Conservation (phyloP, 1,140 invertebrate species). For the Dryas iulia region DNA sequence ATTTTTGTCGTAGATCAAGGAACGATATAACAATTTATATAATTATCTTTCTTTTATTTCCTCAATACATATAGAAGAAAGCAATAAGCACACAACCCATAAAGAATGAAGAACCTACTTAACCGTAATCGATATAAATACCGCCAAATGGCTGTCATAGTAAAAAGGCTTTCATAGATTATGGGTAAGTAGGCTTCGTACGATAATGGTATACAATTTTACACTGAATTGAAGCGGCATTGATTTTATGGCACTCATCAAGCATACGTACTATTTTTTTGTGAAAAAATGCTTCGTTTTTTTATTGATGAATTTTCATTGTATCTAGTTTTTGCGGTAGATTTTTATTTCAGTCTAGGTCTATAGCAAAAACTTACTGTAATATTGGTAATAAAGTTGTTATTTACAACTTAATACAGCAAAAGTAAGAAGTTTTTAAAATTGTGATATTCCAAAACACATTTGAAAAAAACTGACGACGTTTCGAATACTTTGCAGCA, state of each 20-base stretch:
- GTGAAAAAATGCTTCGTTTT: not conserved
- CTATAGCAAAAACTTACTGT: no score
- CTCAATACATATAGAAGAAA: not conserved
- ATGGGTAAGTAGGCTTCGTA: slow-evolving; percentile 20
- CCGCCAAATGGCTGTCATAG: not conserved
- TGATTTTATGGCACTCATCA: slow-evolving; percentile 20
- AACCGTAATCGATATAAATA: slow-evolving; percentile 1
- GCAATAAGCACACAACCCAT: not conserved
- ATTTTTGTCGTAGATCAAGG: no score
- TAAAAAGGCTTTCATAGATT: slow-evolving; percentile 22
- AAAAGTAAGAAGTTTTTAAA: no score
- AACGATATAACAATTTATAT: no score
- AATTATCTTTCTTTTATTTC: not conserved
- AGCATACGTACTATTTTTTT: not conserved
- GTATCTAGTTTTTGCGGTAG: not conserved
- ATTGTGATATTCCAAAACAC: no score
- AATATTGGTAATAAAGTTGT: no score
- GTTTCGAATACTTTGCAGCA: no score
- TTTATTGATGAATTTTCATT: not conserved
- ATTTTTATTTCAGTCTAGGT: no score
- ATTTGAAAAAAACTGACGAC: no score
- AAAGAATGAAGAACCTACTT: not conserved
- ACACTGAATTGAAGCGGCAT: slow-evolving; percentile 22
- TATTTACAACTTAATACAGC: no score
- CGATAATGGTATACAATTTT: slow-evolving; percentile 29